Base-by-base conservation (phyloP, 2,797 vertebrate genomes). In the Uromys caudimaculatus region DNA sequence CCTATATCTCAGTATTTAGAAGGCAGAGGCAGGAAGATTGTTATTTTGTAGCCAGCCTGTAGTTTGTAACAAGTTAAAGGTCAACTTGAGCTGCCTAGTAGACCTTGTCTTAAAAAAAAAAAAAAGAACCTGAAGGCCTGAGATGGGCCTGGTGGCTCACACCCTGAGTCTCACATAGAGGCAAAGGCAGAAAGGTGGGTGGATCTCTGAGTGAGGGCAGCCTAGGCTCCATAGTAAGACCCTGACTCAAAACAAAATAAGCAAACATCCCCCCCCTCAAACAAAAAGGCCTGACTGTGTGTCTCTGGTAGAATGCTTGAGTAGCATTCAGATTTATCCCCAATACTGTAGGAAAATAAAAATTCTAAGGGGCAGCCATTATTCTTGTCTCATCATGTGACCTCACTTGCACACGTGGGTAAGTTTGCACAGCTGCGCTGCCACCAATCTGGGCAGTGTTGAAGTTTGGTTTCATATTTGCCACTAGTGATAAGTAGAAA, bases 371-470 rank as follows among this genome's bases (percentile, higher is more conserved):
- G 89, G 3, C 77, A 81, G 27, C 9, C 16, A 19, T 83, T 62
- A 82, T 29, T 41, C n/a, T 32, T 32, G 12, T 56, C 1, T 56
- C 3, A 0, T 27, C 52, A 14, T 47, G 27, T 91, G 27, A 50
- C 47, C 2, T 86, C 32, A 41, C n/a, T 89, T 91, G 77, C 95
- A 56, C 62, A 13, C 10, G 50, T 93, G 6, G 35, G 44, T 93
- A 79, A 83, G 89, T 97, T 77, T 93, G 58, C 10, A 29, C 94
- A 47, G 13, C 85, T 71, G 19, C 32, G 84, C 8, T 94, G 56
- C 35, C 6, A 0, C 44, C 95, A 56, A 67, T 92, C 44, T 94
- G 75, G 35, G 67, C 29, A 16, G 0, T 73, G 32, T 44, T 90
- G 91, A 94, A 44, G 2, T 93, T 81, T 44, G 17, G 27, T 2